These are phyloP conservation scores for Petrolisthes cinctipes DNA, from an alignment of 2,888 invertebrate species.

Conservation along the genomic window DNA sequence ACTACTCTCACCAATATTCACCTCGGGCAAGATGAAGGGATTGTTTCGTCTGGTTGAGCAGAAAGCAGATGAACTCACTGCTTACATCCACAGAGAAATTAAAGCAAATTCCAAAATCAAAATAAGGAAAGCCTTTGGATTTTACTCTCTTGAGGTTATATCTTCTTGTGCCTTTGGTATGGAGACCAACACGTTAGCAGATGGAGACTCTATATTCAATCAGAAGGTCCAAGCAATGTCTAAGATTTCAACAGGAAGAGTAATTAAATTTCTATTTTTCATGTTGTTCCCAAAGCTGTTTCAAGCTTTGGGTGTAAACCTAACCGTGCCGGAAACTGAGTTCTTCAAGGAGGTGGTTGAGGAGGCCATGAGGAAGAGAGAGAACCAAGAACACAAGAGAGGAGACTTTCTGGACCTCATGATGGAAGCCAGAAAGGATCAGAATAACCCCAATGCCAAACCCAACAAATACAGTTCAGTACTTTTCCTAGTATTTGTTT, in stretches of 20 bases:
- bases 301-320: neutral
- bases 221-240: conserved; percentile 1
- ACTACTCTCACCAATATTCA: conserved; percentile 78
- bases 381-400: conserved; percentile 8
- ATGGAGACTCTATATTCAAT: conserved; percentile 32
- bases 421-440: conserved; percentile 31
- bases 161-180: conserved; percentile 56
- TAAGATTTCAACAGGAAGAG: neutral
- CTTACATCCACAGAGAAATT: conserved; percentile 10
- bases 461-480: conserved; percentile 30
- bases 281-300: conserved; percentile 14
- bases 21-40: conserved; percentile 77
- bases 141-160: conserved; percentile 51
- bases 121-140: conserved; percentile 36
- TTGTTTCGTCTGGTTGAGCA: conserved; percentile 70
- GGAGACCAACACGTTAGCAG: conserved; percentile 33
- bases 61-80: conserved; percentile 15
- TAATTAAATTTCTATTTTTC: neutral
- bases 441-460: conserved; percentile 7
- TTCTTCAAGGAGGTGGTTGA: conserved; percentile 38
- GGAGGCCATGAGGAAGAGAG: conserved; percentile 21
- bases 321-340: neutral
- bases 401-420: conserved; percentile 49
- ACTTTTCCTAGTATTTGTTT: neutral
- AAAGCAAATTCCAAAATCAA: neutral